These are phyloP conservation scores for Napeogenes inachia DNA, from an alignment of 2,888 invertebrate genomes.

Conservation along the genomic window DNA sequence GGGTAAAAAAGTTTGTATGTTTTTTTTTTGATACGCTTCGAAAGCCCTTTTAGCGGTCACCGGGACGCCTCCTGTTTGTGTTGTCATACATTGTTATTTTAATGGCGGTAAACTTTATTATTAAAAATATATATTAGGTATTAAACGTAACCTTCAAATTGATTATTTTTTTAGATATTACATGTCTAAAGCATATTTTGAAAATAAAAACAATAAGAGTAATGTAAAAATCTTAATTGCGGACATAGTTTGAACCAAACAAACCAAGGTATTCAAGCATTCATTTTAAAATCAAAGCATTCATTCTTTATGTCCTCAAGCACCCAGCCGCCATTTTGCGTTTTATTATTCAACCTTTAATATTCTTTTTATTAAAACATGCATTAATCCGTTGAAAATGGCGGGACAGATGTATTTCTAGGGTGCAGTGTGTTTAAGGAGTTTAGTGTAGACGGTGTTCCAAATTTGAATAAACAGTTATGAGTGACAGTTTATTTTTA, in stretches of 20 bases:
- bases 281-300: constrained; percentile 22
- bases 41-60: constrained; percentile 69
- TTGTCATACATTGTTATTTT: constrained; percentile 30
- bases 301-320: constrained; percentile 32
- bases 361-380: constrained; percentile 59
- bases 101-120: constrained; percentile 9
- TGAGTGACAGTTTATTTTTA: background rate
- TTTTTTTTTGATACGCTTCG: constrained; percentile 54
- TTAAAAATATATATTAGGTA: too few species aligned
- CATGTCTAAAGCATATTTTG: too few species aligned
- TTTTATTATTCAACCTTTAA: constrained; percentile 58
- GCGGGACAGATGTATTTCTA: constrained; percentile 56
- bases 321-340: constrained; percentile 69
- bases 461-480: constrained; percentile 14
- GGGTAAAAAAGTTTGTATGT: constrained; percentile 71
- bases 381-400: constrained; percentile 53
- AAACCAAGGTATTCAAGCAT: constrained; percentile 9
- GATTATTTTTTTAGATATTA: too few species aligned
- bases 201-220: background rate
- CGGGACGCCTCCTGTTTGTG: constrained; percentile 51
- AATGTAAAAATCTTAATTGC: background rate
- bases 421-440: constrained; percentile 42
- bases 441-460: constrained; percentile 28
- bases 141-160: too few species aligned
- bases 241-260: constrained; percentile 1